Conservation (phyloP, 2,888 invertebrate genomes). For the Acleris holmiana region DNA sequence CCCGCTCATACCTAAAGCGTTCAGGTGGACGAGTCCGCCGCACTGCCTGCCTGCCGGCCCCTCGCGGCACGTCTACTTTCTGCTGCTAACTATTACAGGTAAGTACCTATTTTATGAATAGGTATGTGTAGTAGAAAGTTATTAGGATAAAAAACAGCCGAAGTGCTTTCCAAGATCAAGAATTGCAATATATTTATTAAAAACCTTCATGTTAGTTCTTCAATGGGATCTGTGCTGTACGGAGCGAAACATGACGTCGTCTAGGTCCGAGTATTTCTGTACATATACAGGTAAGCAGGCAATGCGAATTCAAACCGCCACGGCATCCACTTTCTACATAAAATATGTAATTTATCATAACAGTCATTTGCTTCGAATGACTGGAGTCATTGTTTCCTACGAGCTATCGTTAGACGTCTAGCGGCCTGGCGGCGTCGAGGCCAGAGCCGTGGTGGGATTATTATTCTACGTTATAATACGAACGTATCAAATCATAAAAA, state of each 20-base stretch:
- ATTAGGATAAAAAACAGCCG: too few species aligned
- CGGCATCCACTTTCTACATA: conserved; percentile 78
- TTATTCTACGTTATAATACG: conserved; percentile 54
- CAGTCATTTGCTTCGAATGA: conserved; percentile 64
- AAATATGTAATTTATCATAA: conserved; percentile 62
- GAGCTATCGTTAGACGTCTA: conserved; percentile 58
- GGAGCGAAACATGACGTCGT: too few species aligned
- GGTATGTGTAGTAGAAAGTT: too few species aligned
- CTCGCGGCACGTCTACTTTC: conserved; percentile 20
- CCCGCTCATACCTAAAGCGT: conserved; percentile 84
- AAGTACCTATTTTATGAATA: neutral
- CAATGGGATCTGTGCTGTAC: too few species aligned
- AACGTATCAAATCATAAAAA: conserved; percentile 59
- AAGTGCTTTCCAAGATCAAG: too few species aligned
- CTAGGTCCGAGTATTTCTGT: conserved; percentile 61
- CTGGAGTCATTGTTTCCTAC: conserved; percentile 63
- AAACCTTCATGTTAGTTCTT: too few species aligned
- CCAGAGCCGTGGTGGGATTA: conserved; percentile 69
- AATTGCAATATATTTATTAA: too few species aligned
- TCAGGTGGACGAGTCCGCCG: conserved; percentile 73
- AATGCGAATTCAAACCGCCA: conserved; percentile 72
- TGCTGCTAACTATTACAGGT: neutral
- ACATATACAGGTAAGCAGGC: conserved; percentile 57
- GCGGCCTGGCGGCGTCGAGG: conserved; percentile 54
- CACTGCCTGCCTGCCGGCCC: conserved; percentile 64